These are phyloP conservation scores for Elysia crispata DNA, from an alignment of 2,888 invertebrate species.

Conservation along the genomic window DNA sequence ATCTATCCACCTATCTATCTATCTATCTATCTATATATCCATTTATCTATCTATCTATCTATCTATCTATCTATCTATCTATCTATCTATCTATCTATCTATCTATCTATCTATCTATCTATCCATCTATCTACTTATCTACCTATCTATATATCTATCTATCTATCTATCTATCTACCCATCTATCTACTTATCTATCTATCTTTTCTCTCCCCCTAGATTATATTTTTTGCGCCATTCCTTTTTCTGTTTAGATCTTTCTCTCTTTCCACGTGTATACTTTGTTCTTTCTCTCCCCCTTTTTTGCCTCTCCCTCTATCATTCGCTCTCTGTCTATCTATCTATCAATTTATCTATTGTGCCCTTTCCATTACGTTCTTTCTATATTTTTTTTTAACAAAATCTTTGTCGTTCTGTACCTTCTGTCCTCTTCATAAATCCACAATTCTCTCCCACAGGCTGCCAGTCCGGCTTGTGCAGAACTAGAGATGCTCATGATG, in stretches of 20 bases:
- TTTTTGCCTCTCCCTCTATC: neutral
- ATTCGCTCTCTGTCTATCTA: neutral
- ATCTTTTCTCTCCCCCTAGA: no score
- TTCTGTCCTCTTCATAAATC: neutral
- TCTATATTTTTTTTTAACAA: neutral
- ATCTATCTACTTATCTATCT: neutral
- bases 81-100: neutral
- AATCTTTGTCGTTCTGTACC: slow-evolving; percentile 2
- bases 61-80: no score
- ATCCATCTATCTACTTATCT: neutral
- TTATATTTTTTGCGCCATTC: no score
- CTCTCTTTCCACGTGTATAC: neutral
- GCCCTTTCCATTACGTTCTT: neutral
- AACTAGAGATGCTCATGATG: slow-evolving; percentile 94
- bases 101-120: neutral
- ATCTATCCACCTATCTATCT: no score
- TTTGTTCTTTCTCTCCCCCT: neutral
- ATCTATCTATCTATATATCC: neutral
- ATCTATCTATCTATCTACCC: neutral
- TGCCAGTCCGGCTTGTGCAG: slow-evolving; percentile 97
- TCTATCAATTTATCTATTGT: neutral
- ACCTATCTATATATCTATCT: no score
- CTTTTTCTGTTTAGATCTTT: neutral
- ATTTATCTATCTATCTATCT: neutral
- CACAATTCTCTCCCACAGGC: slow-evolving; percentile 81